A percentile compares a stretch with the other conserved stretches of the same genome.
These are phyloP conservation scores for Euglossa dilemma DNA, from an alignment of 1,140 invertebrate species.

Conservation along the genomic window DNA sequence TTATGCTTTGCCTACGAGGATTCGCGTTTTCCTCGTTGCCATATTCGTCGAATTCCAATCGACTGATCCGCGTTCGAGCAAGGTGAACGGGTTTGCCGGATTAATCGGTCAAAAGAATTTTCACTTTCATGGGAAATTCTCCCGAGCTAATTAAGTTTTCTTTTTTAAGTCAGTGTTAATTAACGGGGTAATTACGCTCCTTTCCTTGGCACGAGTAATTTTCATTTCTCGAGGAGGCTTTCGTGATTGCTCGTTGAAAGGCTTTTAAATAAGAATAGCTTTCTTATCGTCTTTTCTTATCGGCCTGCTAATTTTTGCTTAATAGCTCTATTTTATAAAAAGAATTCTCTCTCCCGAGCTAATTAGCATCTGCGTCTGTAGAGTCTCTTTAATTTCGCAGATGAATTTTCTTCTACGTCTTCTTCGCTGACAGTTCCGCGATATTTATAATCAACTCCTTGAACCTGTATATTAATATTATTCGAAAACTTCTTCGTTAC, in stretches of 20 bases:
- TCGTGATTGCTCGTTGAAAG: background rate
- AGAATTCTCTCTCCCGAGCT: background rate
- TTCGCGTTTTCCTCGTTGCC: background rate
- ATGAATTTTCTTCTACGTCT: too few relatives aligned
- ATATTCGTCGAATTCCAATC: conserved; percentile 7
- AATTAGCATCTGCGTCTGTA: background rate
- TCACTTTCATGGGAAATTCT: conserved; percentile 6
- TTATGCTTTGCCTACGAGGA: background rate
- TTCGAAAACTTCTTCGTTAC: too few relatives aligned
- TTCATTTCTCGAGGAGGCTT: background rate
- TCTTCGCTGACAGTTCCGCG: too few relatives aligned
- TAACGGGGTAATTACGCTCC: conserved; percentile 14
- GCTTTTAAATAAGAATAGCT: background rate
- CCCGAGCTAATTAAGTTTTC: conserved; percentile 5
- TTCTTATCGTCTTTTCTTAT: background rate
- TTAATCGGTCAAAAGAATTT: conserved; percentile 16
- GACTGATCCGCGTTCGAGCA: background rate
- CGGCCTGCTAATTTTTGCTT: too few relatives aligned
- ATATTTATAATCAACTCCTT: too few relatives aligned
- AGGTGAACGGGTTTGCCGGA: conserved; percentile 30
- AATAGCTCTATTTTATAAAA: background rate
- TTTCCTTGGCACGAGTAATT: background rate
- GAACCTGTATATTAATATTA: too few relatives aligned
- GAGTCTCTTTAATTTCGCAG: background rate
- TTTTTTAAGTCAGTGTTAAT: conserved; percentile 12